Evolutionary conservation across 2,888 invertebrate species (phyloP).

Genomic region (Pheosia tremula): DNA sequence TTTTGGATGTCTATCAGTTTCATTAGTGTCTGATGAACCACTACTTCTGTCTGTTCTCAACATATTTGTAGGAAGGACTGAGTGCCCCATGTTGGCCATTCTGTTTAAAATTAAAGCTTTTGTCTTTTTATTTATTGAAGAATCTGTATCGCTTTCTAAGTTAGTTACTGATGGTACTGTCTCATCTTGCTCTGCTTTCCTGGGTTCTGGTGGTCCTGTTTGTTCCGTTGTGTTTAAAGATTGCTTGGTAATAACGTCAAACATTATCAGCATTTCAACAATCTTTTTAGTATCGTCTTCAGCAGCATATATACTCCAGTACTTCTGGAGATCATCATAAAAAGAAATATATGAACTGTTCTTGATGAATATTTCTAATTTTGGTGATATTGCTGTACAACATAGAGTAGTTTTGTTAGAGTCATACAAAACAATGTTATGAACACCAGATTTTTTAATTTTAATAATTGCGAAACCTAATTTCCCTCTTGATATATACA

Average conservation of each 20-base stretch:
- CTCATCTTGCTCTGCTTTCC: slow-evolving; percentile 16
- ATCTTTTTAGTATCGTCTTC: slow-evolving; percentile 57
- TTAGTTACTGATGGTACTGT: slow-evolving; percentile 15
- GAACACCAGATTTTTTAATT: slow-evolving; percentile 49
- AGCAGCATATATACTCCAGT: slow-evolving; percentile 69
- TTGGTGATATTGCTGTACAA: slow-evolving; percentile 49
- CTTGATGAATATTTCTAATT: slow-evolving; percentile 60
- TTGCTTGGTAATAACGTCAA: slow-evolving; percentile 51
- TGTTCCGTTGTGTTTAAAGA: slow-evolving; percentile 29
- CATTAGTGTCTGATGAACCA: slow-evolving; percentile 69
- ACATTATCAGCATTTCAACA: slow-evolving; percentile 48
- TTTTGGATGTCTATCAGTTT: slow-evolving; percentile 48
- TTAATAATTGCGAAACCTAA: slow-evolving; percentile 74
- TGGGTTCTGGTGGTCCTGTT: slow-evolving; percentile 39
- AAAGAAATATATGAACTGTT: slow-evolving; percentile 62
- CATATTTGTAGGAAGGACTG: slow-evolving; percentile 62
- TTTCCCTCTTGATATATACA: slow-evolving; percentile 64
- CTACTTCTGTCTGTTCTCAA: slow-evolving; percentile 50
- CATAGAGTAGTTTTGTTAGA: slow-evolving; percentile 69
- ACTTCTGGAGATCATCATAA: slow-evolving; percentile 65
- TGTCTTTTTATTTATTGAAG: slow-evolving; percentile 61
- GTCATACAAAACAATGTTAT: slow-evolving; percentile 70
- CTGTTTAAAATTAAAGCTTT: slow-evolving; percentile 69
- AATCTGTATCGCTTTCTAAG: slow-evolving; percentile 70
- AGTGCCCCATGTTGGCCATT: slow-evolving; percentile 77